These are phyloP conservation scores for Bombus polaris DNA, from an alignment of 1,140 invertebrate genomes.

Conservation along the genomic window DNA sequence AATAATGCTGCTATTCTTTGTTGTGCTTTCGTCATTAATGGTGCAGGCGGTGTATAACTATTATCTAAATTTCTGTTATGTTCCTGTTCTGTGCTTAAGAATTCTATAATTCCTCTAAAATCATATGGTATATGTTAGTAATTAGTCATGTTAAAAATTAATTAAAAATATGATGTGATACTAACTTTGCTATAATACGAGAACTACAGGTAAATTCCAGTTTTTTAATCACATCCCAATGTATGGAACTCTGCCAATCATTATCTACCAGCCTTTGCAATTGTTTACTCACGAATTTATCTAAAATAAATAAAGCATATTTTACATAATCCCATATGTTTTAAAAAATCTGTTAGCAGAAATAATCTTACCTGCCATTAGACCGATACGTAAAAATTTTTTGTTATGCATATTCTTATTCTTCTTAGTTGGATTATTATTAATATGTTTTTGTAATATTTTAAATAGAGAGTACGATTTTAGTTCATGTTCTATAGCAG, in stretches of 20 bases:
- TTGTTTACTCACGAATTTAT: constrained; percentile 65
- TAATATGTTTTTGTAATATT: neutral
- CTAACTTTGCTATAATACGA: constrained; percentile 63
- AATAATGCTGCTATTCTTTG: constrained; percentile 75
- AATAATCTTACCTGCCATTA: constrained; percentile 36
- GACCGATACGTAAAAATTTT: neutral
- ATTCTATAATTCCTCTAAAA: constrained; percentile 62
- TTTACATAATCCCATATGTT: neutral
- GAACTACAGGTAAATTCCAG: constrained; percentile 21
- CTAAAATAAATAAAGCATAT: constrained; percentile 62
- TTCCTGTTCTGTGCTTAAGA: constrained; percentile 41
- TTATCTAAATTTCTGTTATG: constrained; percentile 59
- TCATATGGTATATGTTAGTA: neutral
- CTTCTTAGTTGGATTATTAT: neutral
- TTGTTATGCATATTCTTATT: neutral
- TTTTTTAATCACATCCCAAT: constrained; percentile 66
- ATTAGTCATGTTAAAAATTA: neutral
- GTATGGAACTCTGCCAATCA: constrained; percentile 66
- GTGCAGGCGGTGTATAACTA: constrained; percentile 77
- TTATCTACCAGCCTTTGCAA: constrained; percentile 59
- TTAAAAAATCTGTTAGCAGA: neutral
- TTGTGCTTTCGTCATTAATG: constrained; percentile 73
- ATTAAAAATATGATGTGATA: neutral
- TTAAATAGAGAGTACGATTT: neutral
- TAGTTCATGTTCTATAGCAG: no score